phyloP scores from a whole-genome alignment of 2,113 vertebrate species.

The Marmota monax region DNA sequence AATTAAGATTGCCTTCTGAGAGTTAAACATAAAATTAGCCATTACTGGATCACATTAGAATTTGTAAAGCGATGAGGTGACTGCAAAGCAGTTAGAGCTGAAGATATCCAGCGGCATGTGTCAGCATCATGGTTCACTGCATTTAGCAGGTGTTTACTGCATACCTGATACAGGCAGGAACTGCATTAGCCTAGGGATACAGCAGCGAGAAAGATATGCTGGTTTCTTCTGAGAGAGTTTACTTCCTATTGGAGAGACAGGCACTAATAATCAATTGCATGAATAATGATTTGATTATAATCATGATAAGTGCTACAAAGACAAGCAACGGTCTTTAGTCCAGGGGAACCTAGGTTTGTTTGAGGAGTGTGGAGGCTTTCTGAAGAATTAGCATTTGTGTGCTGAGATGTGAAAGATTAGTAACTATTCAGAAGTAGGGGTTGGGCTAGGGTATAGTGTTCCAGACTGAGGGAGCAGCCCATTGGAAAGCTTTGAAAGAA shows the following conservation, averaged over 20 bases:
- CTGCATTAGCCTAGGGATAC: not conserved
- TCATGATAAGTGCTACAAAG: not conserved
- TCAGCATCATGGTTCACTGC: not conserved
- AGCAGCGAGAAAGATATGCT: not conserved
- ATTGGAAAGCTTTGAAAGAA: not conserved
- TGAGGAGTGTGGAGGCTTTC: not conserved
- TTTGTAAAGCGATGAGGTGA: not conserved
- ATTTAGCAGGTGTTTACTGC: not conserved
- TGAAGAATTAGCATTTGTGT: slow-evolving; percentile 22
- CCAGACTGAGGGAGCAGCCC: not conserved
- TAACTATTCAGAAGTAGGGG: not conserved
- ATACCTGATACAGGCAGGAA: not conserved
- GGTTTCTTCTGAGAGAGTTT: not conserved
- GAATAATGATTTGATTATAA: not conserved
- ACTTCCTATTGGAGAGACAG: not conserved
- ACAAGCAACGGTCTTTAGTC: not conserved
- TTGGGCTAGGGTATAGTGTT: not conserved
- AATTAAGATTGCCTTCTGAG: not conserved
- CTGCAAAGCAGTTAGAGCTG: not conserved
- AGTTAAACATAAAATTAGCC: not conserved
- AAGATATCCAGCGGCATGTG: not conserved
- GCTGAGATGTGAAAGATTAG: not conserved
- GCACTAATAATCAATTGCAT: not conserved
- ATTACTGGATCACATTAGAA: slow-evolving; percentile 11
- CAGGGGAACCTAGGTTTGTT: not conserved